These are phyloP conservation scores for Agrochola lychnidis DNA, from an alignment of 2,888 invertebrate genomes.

Conservation along the genomic window DNA sequence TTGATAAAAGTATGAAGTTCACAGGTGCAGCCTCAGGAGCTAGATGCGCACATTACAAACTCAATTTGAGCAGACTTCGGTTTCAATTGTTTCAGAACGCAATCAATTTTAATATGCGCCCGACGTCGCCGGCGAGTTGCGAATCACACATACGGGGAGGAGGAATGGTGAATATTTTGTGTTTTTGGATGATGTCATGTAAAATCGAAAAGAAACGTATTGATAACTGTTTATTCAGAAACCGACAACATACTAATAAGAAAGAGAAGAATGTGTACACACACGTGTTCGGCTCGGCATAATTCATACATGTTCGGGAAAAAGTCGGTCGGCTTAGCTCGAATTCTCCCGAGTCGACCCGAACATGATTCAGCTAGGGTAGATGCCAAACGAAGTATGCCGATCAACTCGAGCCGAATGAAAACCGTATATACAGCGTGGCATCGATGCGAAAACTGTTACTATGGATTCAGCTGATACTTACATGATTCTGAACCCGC, in stretches of 20 bases:
- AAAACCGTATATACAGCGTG: neutral
- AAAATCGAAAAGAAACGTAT: neutral
- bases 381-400: no score
- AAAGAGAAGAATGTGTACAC: neutral
- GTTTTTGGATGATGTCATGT: neutral
- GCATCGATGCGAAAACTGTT: no score
- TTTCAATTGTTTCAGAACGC: conserved; percentile 77
- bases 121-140: conserved; percentile 59
- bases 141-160: conserved; percentile 56
- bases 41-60: conserved; percentile 70
- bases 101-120: conserved; percentile 80
- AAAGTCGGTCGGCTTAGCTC: neutral
- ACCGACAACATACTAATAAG: neutral
- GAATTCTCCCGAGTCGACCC: neutral
- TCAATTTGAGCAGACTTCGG: conserved; percentile 77
- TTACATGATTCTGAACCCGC: no score
- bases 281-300: no score
- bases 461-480: no score
- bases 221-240: neutral
- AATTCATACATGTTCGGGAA: no score
- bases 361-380: no score
- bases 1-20: conserved; percentile 54
- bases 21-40: conserved; percentile 67
- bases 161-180: conserved; percentile 37
- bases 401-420: neutral